Evolutionary conservation across 2,888 invertebrate species (phyloP).

Genomic region (Thysanoteuthis rhombus): DNA sequence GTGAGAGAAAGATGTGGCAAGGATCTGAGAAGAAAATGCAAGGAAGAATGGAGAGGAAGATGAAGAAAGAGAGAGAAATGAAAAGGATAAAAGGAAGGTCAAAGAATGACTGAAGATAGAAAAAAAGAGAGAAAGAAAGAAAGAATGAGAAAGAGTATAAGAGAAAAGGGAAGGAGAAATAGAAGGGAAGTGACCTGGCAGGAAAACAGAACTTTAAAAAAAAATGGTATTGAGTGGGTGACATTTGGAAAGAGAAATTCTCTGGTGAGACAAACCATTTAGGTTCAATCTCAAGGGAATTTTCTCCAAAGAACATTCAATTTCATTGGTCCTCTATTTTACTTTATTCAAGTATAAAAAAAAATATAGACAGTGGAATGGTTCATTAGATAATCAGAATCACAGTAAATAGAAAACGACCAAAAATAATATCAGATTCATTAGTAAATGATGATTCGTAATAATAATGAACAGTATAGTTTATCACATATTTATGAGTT

Average conservation of each 20-base stretch:
- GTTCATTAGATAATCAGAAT: background rate
- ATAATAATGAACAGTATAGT: background rate
- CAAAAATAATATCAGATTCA: background rate
- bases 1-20: too few relatives aligned
- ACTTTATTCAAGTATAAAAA: too few relatives aligned
- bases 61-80: too few relatives aligned
- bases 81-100: background rate
- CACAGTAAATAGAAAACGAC: background rate
- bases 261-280: background rate
- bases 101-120: too few relatives aligned
- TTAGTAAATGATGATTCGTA: background rate
- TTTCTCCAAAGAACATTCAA: background rate
- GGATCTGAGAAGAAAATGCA: too few relatives aligned
- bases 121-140: background rate
- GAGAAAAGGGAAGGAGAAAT: background rate
- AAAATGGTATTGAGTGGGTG: background rate
- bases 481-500: background rate
- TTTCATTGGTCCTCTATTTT: background rate
- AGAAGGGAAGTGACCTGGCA: background rate
- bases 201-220: background rate
- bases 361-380: background rate
- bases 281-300: background rate
- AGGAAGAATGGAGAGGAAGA: too few relatives aligned
- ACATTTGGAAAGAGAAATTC: background rate
- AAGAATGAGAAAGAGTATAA: background rate